Evolutionary conservation across 2,797 vertebrate species (phyloP).

Genomic region (Anguilla anguilla): DNA sequence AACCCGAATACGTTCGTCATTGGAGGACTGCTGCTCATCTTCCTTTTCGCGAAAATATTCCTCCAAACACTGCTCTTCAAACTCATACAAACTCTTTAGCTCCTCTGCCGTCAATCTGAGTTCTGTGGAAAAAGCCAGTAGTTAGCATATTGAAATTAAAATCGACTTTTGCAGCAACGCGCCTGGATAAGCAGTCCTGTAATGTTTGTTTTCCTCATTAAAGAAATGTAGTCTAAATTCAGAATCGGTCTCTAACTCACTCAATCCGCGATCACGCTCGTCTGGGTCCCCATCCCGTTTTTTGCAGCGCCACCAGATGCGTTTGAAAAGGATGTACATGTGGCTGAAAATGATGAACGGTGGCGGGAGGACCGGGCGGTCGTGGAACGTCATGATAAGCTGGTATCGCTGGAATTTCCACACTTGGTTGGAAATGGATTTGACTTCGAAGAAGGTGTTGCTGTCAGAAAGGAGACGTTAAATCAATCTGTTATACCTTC

Average conservation of each 20-base stretch:
- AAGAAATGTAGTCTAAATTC: not conserved
- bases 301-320: conserved; percentile 80
- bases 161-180: not conserved
- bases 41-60: conserved; percentile 95
- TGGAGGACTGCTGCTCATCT: conserved; percentile 91
- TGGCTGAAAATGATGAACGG: conserved; percentile 97
- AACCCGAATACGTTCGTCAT: conserved; percentile 92
- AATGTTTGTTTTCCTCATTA: not conserved
- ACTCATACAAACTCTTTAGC: conserved; percentile 90
- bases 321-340: conserved; percentile 85
- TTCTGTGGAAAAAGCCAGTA: conserved; percentile 71
- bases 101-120: conserved; percentile 93
- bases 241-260: conserved; percentile 66
- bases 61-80: conserved; percentile 96
- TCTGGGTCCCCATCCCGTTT: conserved; percentile 86
- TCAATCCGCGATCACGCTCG: conserved; percentile 91
- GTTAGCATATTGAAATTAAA: not conserved
- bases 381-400: conserved; percentile 98
- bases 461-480: conserved; percentile 61
- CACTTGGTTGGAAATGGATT: conserved; percentile 98
- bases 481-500: not conserved
- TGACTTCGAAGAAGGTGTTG: conserved; percentile 98
- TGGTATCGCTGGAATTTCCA: conserved; percentile 99
- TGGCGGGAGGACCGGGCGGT: conserved; percentile 94
- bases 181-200: not conserved